These are phyloP conservation scores for Syngnathus floridae DNA, from an alignment of 2,113 vertebrate genomes.

Conservation along the genomic window DNA sequence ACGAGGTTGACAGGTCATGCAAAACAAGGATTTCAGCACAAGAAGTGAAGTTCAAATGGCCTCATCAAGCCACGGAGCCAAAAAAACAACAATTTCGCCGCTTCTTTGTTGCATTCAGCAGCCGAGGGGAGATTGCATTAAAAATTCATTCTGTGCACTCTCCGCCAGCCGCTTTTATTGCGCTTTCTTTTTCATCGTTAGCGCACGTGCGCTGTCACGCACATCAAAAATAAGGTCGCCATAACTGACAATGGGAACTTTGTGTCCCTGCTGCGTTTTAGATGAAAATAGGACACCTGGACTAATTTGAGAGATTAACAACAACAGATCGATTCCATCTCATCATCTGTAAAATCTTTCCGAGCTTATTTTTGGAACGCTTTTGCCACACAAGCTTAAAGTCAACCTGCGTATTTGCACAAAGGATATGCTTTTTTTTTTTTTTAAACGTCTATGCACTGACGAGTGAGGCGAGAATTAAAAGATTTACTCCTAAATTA, in stretches of 20 bases:
- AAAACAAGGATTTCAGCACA: conserved; percentile 2
- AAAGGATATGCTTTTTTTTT: background rate
- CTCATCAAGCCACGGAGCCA: conserved; percentile 26
- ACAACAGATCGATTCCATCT: too few species aligned
- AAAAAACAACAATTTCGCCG: conserved; percentile 4
- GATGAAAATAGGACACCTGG: background rate
- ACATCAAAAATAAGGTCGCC: background rate
- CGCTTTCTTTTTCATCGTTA: conserved; percentile 5
- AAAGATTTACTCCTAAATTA: conserved; percentile 1
- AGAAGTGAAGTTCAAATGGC: conserved; percentile 28
- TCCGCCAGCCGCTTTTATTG: conserved; percentile 46
- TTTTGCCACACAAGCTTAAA: background rate
- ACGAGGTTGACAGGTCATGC: conserved; percentile 3
- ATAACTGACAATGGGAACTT: background rate
- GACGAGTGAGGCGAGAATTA: background rate
- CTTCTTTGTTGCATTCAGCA: conserved; percentile 47
- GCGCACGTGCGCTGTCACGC: background rate
- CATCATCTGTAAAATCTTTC: background rate
- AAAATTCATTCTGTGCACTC: conserved; percentile 61
- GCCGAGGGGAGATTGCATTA: conserved; percentile 54
- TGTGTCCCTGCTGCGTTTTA: background rate
- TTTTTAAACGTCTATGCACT: too few species aligned
- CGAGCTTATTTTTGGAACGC: background rate
- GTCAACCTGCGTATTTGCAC: background rate
- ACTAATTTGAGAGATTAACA: background rate